Evolutionary conservation across 2,113 vertebrate species (phyloP), one percentile per base, ranked within the genome.

Genomic region (Seriola quinqueradiata): DNA sequence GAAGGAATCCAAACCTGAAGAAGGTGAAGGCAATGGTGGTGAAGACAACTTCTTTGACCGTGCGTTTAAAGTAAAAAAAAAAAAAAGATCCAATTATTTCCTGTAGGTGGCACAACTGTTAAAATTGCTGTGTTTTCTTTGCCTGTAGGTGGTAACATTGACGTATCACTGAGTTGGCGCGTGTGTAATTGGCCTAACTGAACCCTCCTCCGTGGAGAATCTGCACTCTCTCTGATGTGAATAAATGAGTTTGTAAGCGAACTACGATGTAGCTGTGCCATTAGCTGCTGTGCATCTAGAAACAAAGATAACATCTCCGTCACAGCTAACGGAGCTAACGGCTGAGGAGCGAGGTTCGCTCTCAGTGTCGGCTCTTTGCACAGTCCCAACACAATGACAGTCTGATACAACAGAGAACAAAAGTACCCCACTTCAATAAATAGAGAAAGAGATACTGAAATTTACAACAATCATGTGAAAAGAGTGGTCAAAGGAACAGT

Each of bases 221-320:
- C n/a, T 65, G 1, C 10, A 21, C 25, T 17, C 5, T 42, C 34
- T 48, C 32, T 10, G 52, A n/a, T 42, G 63, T 34, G 73, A 5
- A 40, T 38, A 25, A 4, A 12, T 36, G 12, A 40, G 46, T 65
- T 34, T 23, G 34, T 42, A 50, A 55, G n/a, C 21, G n/a, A 57
- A 19, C 8, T 48, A 21, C 17, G 11, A 54, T 42, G 44, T 42
- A 14, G 28, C 40, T 28, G 28, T n/a, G 23, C 19, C 69, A 38
- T 10, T 25, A 48, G 46, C 60, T 42, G 10, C 23, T 17, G 10
- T 8, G 4, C 17, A 58, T 57, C 48, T 9, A 17, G 17, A 36
- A 36, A 73, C 23, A 70, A 38, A 9, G 32, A 38, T 57, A 38
- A 25, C 25, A 74, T 74, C 25, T 60, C 16, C 68, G 46, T 81